These are phyloP conservation scores for Lamproptera curius DNA, from an alignment of 2,888 invertebrate genomes.

Conservation along the genomic window DNA sequence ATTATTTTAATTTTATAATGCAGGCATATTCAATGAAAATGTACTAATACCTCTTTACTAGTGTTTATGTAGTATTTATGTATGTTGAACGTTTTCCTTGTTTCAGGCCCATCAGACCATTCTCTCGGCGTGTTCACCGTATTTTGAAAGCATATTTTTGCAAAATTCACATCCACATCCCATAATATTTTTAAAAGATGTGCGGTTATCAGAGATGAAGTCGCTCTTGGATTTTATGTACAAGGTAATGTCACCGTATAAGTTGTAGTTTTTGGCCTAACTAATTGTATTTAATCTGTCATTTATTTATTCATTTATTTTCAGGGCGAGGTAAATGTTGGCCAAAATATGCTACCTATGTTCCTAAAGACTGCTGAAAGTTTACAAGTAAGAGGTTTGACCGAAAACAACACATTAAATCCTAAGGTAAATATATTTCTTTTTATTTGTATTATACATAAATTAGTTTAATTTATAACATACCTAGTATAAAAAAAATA, in stretches of 20 bases:
- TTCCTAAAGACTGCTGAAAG: slow-evolving; percentile 95
- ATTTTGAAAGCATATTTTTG: slow-evolving; percentile 94
- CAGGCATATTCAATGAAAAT: no score
- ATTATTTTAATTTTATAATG: no score
- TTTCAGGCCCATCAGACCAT: slow-evolving; percentile 94
- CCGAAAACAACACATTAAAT: slow-evolving; percentile 87
- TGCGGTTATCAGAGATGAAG: slow-evolving; percentile 92
- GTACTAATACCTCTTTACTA: no score
- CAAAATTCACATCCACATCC: slow-evolving; percentile 94
- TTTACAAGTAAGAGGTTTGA: slow-evolving; percentile 92
- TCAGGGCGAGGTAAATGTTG: slow-evolving; percentile 91
- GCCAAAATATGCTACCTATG: slow-evolving; percentile 93
- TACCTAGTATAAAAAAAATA: not conserved
- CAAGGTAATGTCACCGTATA: slow-evolving; percentile 79
- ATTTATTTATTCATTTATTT: slow-evolving; percentile 23
- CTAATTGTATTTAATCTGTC: no score
- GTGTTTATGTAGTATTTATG: no score
- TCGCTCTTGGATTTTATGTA: slow-evolving; percentile 96
- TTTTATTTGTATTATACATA: slow-evolving; percentile 16
- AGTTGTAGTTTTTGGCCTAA: no score
- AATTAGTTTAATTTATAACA: slow-evolving; percentile 17
- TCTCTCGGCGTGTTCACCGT: slow-evolving; percentile 95
- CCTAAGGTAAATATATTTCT: slow-evolving; percentile 60
- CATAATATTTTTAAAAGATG: slow-evolving; percentile 95
- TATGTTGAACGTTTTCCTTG: slow-evolving; percentile 30